Evolutionary conservation across 1,140 invertebrate genomes (phyloP).

Genomic region (Drosophila cardini): DNA sequence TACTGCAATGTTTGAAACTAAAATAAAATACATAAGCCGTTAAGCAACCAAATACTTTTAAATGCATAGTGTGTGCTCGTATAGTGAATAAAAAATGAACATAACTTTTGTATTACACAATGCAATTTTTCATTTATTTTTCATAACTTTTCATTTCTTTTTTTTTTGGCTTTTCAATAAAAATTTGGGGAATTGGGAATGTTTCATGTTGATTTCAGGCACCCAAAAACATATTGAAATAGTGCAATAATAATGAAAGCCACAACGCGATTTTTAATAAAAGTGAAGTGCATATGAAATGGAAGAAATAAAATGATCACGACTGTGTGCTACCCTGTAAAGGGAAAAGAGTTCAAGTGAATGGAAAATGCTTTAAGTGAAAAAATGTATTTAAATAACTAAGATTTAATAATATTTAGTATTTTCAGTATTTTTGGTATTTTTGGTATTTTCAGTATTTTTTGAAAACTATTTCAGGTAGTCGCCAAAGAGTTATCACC

Average conservation of each 20-base stretch:
- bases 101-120: constrained; percentile 14
- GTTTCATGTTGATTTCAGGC: constrained; percentile 47
- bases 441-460: no score
- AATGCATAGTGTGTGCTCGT: constrained; percentile 9
- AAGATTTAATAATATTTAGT: no score
- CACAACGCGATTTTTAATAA: constrained; percentile 25
- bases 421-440: no score
- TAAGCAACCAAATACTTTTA: constrained; percentile 26
- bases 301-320: neutral
- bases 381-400: no score
- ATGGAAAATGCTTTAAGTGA: no score
- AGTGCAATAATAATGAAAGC: constrained; percentile 66
- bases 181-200: constrained; percentile 33
- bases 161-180: constrained; percentile 4
- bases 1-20: neutral
- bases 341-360: neutral
- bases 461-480: no score
- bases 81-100: neutral
- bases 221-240: constrained; percentile 45
- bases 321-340: constrained; percentile 7
- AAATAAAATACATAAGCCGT: constrained; percentile 16
- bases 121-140: constrained; percentile 1
- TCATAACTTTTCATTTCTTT: neutral
- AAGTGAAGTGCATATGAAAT: neutral
- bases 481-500: no score